A percentile compares a stretch with the other conserved stretches of the same genome.
phyloP scores from a whole-genome alignment of 2,113 vertebrate genomes.

The Pangasianodon hypophthalmus region DNA sequence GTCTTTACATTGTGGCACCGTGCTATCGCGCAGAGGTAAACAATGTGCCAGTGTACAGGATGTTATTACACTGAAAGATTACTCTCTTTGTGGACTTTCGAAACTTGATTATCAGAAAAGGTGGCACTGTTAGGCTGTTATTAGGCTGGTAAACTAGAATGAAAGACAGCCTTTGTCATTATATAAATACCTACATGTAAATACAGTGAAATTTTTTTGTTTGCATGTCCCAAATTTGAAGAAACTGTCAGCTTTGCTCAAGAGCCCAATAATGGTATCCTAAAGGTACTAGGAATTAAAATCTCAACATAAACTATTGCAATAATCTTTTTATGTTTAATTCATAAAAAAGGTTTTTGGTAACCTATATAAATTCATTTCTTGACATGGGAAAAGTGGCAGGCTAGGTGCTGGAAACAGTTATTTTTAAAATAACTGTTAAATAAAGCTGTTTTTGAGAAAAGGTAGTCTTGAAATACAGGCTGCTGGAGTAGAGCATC shows the following conservation, averaged over 20 bases:
- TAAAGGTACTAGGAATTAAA: background rate
- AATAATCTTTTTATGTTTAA: background rate
- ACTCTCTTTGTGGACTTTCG: background rate
- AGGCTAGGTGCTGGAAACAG: background rate
- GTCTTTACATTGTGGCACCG: background rate
- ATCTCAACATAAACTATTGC: background rate
- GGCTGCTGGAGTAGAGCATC: background rate
- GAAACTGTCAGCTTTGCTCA: background rate
- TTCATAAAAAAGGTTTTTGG: background rate
- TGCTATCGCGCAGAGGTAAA: background rate
- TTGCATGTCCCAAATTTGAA: background rate
- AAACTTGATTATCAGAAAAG: background rate
- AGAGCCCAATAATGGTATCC: background rate
- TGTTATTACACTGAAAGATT: background rate
- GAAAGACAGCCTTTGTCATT: background rate
- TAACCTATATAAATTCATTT: background rate
- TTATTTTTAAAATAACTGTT: background rate
- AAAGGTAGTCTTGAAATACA: background rate
- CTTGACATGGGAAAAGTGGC: background rate
- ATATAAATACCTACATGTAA: background rate
- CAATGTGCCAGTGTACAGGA: background rate
- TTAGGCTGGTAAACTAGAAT: background rate
- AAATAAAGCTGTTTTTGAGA: background rate
- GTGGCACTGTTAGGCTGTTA: background rate
- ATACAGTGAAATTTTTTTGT: background rate